These are phyloP conservation scores for Lamellibrachia satsuma DNA, from an alignment of 2,888 invertebrate genomes.

Conservation along the genomic window DNA sequence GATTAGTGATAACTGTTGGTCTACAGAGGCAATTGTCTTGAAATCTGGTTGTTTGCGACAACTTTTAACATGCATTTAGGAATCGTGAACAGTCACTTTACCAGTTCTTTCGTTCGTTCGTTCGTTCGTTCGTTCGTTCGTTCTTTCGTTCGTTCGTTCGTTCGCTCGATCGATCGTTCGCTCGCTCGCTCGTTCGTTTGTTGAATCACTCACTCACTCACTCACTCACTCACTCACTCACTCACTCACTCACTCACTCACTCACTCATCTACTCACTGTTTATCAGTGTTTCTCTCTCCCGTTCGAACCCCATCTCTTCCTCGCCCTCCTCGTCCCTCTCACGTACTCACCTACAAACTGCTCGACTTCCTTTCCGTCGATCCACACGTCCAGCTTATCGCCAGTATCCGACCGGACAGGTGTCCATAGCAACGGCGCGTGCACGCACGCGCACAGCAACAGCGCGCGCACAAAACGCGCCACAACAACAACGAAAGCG, in stretches of 20 bases:
- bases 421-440: not conserved
- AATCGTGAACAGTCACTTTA: no score
- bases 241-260: constrained; percentile 34
- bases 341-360: constrained; percentile 37
- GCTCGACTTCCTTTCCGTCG: constrained; percentile 40
- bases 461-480: constrained; percentile 13
- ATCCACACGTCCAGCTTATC: constrained; percentile 39
- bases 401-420: not conserved
- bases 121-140: constrained; percentile 1
- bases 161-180: not conserved
- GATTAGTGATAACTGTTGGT: not conserved
- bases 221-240: constrained; percentile 31
- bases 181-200: constrained; percentile 20
- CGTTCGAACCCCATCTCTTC: not conserved
- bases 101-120: not conserved
- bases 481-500: not conserved
- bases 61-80: no score
- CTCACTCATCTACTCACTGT: constrained; percentile 29
- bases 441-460: not conserved
- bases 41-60: not conserved
- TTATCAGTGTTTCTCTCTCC: constrained; percentile 29
- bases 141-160: not conserved
- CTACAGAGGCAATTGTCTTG: not conserved
- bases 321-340: not conserved
- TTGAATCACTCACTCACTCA: constrained; percentile 20